Evolutionary conservation across 2,888 invertebrate genomes (phyloP), one percentile per base, ranked within the genome.

Genomic region (Diadromus collaris): DNA sequence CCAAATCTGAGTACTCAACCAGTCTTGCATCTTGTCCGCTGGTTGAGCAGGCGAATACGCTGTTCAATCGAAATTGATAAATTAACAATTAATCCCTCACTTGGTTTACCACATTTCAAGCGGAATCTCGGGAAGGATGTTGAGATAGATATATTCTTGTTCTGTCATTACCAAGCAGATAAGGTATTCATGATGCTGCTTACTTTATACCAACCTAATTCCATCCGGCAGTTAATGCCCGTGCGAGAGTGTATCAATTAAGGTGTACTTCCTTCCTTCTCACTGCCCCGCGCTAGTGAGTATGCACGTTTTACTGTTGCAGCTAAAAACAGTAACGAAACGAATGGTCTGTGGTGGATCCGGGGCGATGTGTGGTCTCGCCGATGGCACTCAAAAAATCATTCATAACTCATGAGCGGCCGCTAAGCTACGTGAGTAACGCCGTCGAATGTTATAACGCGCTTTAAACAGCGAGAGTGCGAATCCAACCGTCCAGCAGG

Each of bases 1-100:
- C 81, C 79, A 84, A 87, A 88, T 87, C 81, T 82, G 75, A 70
- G 48, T 27, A 54, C 56, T 54, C 63, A 29, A 82, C 83, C 81
- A 83, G 86, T 86, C 82, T 84, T 76, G 24, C 38, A 63, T 68
- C 44, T 32, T 69, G 46, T 64, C 34, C 34, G 32, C 21, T 27
- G 19, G 27, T 64, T 56, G 41, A 27, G 4, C 32, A 54, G 27
- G 27, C 24, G 16, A 54, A 19, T 51, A 51, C 10, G 24, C 3
- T 3, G 51, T 51, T 51, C 13, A 51, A 51, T 48, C 24, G 51
- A 21, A 51, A 3, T 51, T 24, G 19, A 21, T 51, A 4, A 51
- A 9, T 48, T 48, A 13, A 13, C 38, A 38, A 38, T 38, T 13
- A 4, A 4, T 2, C 38, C 38, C 13, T 38, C 38, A 38, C 13